A percentile compares a stretch with the other conserved stretches of the same genome.
These are phyloP conservation scores for Nycteola revayana DNA, from an alignment of 2,888 invertebrate genomes.

Conservation along the genomic window DNA sequence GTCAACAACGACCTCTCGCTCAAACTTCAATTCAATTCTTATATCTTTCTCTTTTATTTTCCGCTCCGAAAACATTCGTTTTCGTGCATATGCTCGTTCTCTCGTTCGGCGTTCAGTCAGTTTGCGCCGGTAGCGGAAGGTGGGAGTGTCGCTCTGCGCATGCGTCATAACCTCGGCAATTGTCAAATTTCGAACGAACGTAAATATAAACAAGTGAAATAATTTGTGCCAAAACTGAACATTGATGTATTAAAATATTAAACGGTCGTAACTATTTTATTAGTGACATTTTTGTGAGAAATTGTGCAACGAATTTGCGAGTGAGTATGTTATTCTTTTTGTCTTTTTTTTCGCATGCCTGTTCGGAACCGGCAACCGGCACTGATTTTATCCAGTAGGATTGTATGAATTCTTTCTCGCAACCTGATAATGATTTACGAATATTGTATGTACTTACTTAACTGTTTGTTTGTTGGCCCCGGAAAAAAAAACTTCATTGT, in stretches of 20 bases:
- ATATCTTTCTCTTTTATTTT: constrained; percentile 18
- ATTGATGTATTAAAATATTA: constrained; percentile 25
- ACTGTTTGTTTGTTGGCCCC: no score
- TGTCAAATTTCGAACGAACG: constrained; percentile 64
- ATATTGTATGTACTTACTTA: no score
- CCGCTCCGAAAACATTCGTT: constrained; percentile 21
- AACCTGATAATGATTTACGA: constrained; percentile 18
- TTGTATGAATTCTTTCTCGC: constrained; percentile 27
- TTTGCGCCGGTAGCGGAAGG: constrained; percentile 53
- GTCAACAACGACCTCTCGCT: constrained; percentile 24
- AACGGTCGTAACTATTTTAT: constrained; percentile 11
- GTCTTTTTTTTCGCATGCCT: constrained; percentile 58
- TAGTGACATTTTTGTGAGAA: constrained; percentile 42
- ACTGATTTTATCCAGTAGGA: constrained; percentile 58
- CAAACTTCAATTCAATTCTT: constrained; percentile 12
- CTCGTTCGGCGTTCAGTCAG: constrained; percentile 48
- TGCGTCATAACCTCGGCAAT: constrained; percentile 54
- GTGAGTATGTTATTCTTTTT: constrained; percentile 58
- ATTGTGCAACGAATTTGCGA: constrained; percentile 63
- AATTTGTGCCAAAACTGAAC: constrained; percentile 46
- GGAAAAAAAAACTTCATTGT: no score
- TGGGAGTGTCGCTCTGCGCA: constrained; percentile 54
- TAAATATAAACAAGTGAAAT: constrained; percentile 74
- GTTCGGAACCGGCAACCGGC: constrained; percentile 48
- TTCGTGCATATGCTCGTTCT: constrained; percentile 6